Evolutionary conservation across 1,140 invertebrate species (phyloP).

Genomic region (Drosophila nasuta): DNA sequence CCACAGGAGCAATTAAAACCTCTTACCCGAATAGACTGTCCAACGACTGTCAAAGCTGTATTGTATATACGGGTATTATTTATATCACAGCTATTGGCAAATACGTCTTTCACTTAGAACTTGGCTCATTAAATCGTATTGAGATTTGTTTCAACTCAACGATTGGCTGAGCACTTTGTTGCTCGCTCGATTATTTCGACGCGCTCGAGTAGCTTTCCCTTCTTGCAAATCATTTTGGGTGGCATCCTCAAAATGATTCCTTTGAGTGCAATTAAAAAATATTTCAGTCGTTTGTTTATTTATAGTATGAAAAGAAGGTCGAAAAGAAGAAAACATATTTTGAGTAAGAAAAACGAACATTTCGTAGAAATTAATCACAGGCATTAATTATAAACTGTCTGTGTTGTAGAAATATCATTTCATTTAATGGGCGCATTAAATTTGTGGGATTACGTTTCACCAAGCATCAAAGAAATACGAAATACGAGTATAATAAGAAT

Average conservation of each 20-base stretch:
- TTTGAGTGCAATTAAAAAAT: slow-evolving; percentile 69
- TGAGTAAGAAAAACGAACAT: slow-evolving; percentile 11
- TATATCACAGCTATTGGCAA: slow-evolving; percentile 23
- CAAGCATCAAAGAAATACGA: slow-evolving; percentile 1
- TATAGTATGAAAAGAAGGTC: neutral
- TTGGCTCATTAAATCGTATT: slow-evolving; percentile 69
- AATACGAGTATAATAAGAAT: slow-evolving; percentile 9
- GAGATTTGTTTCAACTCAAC: slow-evolving; percentile 64
- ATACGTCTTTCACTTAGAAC: slow-evolving; percentile 46
- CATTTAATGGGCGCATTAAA: slow-evolving; percentile 60
- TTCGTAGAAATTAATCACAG: slow-evolving; percentile 56
- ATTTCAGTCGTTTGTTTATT: slow-evolving; percentile 32
- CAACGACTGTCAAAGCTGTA: slow-evolving; percentile 20
- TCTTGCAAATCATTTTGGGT: slow-evolving; percentile 62
- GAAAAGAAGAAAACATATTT: neutral
- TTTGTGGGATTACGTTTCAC: slow-evolving; percentile 14
- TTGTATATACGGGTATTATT: slow-evolving; percentile 2
- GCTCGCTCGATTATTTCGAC: slow-evolving; percentile 35
- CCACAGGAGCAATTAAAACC: slow-evolving; percentile 62
- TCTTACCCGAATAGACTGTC: slow-evolving; percentile 43
- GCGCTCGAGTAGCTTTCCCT: slow-evolving; percentile 60
- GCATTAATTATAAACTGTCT: slow-evolving; percentile 65
- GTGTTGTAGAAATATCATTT: slow-evolving; percentile 53
- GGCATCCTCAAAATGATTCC: slow-evolving; percentile 40
- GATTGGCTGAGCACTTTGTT: slow-evolving; percentile 44